Evolutionary conservation across 2,888 invertebrate species (phyloP).

Genomic region (Abscondita cerata): DNA sequence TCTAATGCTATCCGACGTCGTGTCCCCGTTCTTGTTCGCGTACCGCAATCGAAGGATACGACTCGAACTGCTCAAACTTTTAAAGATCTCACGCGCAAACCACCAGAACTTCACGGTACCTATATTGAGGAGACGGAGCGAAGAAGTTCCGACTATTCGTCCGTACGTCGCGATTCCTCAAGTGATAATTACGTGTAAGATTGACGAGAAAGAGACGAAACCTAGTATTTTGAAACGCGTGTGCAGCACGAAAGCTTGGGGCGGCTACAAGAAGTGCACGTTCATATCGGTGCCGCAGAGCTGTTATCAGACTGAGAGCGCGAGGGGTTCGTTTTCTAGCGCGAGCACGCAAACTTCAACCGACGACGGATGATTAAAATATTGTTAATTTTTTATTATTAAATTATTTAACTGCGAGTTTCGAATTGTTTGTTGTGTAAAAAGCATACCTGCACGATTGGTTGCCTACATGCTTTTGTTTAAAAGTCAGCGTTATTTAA

Average conservation of each 20-base stretch:
- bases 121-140: background rate
- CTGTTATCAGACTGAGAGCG: constrained; percentile 52
- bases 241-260: constrained; percentile 52
- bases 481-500: no score
- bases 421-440: no score
- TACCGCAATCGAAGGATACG: constrained; percentile 74
- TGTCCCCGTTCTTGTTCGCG: constrained; percentile 79
- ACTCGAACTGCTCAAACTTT: constrained; percentile 62
- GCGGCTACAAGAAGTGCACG: constrained; percentile 53
- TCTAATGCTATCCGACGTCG: constrained; percentile 66
- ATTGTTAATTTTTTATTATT: background rate
- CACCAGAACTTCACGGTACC: background rate
- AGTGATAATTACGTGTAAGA: constrained; percentile 53
- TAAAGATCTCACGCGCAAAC: constrained; percentile 55
- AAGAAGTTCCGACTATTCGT: constrained; percentile 20
- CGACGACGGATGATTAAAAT: constrained; percentile 38
- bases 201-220: constrained; percentile 44
- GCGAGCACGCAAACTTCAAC: constrained; percentile 57
- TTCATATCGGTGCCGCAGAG: constrained; percentile 57
- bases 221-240: constrained; percentile 57
- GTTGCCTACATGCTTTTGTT: no score
- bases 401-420: no score
- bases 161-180: constrained; percentile 48
- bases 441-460: no score
- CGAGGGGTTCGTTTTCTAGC: constrained; percentile 57